A percentile compares a stretch with the other conserved stretches of the same genome.
Conservation (phyloP, 2,888 invertebrate species). For the Mactromeris polynyma region DNA sequence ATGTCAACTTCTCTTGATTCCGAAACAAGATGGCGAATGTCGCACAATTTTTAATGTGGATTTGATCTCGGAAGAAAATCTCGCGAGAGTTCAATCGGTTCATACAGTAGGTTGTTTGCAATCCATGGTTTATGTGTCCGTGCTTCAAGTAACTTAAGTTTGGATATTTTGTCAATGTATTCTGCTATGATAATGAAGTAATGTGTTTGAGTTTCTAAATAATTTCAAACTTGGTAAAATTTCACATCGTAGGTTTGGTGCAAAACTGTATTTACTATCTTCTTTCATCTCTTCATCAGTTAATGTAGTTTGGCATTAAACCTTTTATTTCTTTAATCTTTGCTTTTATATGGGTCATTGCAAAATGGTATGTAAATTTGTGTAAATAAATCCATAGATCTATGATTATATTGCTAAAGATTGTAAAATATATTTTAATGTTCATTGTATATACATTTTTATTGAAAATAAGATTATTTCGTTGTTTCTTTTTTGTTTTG, state of each 20-base stretch:
- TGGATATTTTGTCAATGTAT: background rate
- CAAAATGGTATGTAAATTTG: background rate
- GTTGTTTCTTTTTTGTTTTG: slow-evolving; percentile 8
- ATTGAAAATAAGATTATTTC: slow-evolving; percentile 28
- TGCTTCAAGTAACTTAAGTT: too few relatives aligned
- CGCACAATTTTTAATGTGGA: too few relatives aligned
- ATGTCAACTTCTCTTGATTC: too few relatives aligned
- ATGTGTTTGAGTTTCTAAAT: background rate
- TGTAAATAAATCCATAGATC: background rate
- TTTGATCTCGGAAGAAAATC: too few relatives aligned
- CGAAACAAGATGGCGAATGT: too few relatives aligned
- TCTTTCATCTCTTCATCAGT: background rate
- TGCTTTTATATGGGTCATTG: slow-evolving; percentile 5
- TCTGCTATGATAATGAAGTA: background rate
- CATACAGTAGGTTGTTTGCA: too few relatives aligned
- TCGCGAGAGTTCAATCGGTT: too few relatives aligned
- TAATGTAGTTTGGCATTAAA: background rate
- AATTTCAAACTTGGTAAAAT: background rate
- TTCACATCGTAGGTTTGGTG: background rate
- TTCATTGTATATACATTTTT: slow-evolving; percentile 37
- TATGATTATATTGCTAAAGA: slow-evolving; percentile 35
- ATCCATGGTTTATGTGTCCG: too few relatives aligned
- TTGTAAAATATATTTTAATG: slow-evolving; percentile 40
- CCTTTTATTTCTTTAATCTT: background rate
- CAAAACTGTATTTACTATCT: background rate